These are phyloP conservation scores for Drosophila austrosaltans DNA, from an alignment of 2,888 invertebrate species.

Conservation along the genomic window DNA sequence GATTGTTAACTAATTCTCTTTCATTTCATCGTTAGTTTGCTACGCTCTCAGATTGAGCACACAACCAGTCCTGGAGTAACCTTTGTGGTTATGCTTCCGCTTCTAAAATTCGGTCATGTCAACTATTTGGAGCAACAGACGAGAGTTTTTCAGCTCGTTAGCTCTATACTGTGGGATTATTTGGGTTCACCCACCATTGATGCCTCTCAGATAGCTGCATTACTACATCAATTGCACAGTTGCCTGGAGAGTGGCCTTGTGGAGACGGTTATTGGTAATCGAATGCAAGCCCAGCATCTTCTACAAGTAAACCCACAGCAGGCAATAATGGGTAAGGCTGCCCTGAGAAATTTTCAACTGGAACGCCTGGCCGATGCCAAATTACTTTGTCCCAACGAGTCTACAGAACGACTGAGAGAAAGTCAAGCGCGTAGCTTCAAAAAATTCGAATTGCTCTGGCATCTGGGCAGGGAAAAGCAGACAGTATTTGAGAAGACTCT, in stretches of 20 bases:
- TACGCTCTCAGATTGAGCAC: constrained; percentile 83
- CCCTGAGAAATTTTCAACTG: constrained; percentile 77
- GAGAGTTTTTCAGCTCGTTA: constrained; percentile 87
- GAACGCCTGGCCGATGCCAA: constrained; percentile 81
- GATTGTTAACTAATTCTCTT: not conserved
- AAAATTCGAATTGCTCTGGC: constrained; percentile 87
- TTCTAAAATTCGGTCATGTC: constrained; percentile 88
- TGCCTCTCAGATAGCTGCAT: constrained; percentile 84
- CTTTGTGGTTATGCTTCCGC: constrained; percentile 88
- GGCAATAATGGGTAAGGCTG: constrained; percentile 37
- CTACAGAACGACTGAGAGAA: constrained; percentile 77
- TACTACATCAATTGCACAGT: constrained; percentile 91
- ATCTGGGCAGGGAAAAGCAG: constrained; percentile 88
- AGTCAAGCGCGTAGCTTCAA: constrained; percentile 82
- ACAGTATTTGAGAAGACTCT: constrained; percentile 86
- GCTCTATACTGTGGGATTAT: constrained; percentile 89
- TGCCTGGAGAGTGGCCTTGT: constrained; percentile 86
- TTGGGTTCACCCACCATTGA: constrained; percentile 84
- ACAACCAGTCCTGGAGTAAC: constrained; percentile 85
- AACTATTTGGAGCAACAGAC: constrained; percentile 88
- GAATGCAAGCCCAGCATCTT: constrained; percentile 81
- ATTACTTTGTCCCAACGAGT: constrained; percentile 79
- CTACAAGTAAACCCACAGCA: constrained; percentile 58
- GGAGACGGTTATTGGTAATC: constrained; percentile 88
- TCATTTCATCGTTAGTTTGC: constrained; percentile 60